Evolutionary conservation across 2,888 invertebrate genomes (phyloP), one percentile per base, ranked within the genome.

Genomic region (Diarsia rubi): DNA sequence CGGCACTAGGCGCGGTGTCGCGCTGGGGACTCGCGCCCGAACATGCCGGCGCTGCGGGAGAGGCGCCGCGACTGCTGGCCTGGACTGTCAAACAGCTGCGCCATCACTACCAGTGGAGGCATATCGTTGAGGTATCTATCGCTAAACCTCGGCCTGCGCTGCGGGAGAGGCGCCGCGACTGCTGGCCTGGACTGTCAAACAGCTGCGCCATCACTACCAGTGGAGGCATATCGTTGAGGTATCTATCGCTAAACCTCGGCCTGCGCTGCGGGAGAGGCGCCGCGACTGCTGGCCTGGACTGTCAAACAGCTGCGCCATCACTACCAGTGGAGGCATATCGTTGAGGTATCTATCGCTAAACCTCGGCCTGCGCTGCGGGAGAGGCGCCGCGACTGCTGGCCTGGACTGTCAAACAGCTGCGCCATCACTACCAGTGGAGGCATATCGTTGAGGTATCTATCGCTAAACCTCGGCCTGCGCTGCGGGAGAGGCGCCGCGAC

Each of bases 31-130:
- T 96, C 84, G 98, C 97, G 70, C 98, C 98, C 19, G 98, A 98
- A 90, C 98, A 98, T 95, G 97, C 98, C 67, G 98, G 99, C 31
- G 98, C 99, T 6, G 98, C 98, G 97, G 98, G 69, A 98, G 98
- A 98, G 97, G 98, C 98, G 24, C 97, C 98, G 88, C 97, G 98
- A 21, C 97, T 98, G 68, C 96, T 98, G 82, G 98, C 98, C 70
- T 98, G 98, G 98, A 65, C 85, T 67, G 83, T 84, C 47, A 73
- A 75, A n/a, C 88, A 83, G 73, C 90, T 90, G 69, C 75, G 86
- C 0, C 84, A 81, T 19, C 77, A 69, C 64, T 2, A 9, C 11
- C 88, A 87, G 54, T 88, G 87, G 84, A 21, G 73, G 4, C 74
- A 78, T 8, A 54, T 91, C 44, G 83, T 91, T 2, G 73, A 89